Base-by-base conservation (phyloP, 1,140 invertebrate species). In the Oedothorax gibbosus region DNA sequence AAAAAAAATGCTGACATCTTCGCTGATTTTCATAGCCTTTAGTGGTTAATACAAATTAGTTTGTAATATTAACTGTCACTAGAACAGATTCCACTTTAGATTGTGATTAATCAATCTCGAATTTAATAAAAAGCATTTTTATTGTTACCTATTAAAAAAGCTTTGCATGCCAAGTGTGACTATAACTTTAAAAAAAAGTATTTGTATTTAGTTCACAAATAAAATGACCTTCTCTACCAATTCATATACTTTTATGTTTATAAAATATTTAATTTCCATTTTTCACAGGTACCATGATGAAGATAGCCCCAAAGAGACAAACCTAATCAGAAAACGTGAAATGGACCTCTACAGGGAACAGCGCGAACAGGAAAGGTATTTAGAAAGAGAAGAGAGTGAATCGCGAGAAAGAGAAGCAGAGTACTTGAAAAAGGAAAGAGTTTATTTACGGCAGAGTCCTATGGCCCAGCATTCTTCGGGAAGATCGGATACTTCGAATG, bases 281-380 rank as follows among this genome's bases (percentile, higher is more conserved):
- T 54, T 50, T 76, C 18, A 2, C 62, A 85, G 83, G 51, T 77
- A 77, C 71, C 53, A 53, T 14, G 83, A 85, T n/a, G 83, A 85
- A 62, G 83, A 68, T n/a, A 68, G 53, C 18, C 8, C 14, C 2
- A 71, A 53, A 14, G 81, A 84, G 18, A 76, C 15, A 11, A 78
- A 71, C 12, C n/a, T 78, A n/a, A 6, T 71, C 0, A 76, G 66
- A 57, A 68, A 78, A 7, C 73, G 57, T 8, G 73, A 85, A 71
- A 76, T 65, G 18, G 81, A 84, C 35, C 62, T 57, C 14, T 7
- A 53, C 7, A 49, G 78, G 2, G 73, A 65, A n/a, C 56, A 83
- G 35, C 35, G 56, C n/a, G 66, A 81, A 10, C 18, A 14, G 7
- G 71, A 84, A 20, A 57, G 65, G 20, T 71, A 81, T 21, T 12